Conservation (phyloP, 2,797 vertebrate species). For the Cyclopterus lumpus region DNA sequence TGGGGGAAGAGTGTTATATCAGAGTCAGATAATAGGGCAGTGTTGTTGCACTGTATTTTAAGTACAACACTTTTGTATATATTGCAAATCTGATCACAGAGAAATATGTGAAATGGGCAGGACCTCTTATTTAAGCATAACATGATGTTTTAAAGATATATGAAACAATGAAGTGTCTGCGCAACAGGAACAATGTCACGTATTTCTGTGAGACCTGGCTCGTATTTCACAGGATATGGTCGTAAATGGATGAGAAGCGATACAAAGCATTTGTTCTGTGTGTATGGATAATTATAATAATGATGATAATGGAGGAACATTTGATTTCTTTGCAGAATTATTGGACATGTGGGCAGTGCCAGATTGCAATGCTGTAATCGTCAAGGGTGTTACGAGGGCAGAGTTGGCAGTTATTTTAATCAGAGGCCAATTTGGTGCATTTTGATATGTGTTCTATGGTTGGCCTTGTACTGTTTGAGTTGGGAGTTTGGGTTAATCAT, state of each 20-base stretch:
- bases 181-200: too few species aligned
- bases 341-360: background rate
- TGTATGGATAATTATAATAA: too few species aligned
- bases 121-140: background rate
- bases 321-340: background rate
- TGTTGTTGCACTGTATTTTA: background rate
- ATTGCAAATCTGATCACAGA: background rate
- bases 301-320: too few species aligned
- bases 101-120: background rate
- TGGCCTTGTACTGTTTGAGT: background rate
- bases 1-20: background rate
- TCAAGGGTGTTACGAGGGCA: background rate
- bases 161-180: too few species aligned
- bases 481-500: background rate
- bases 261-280: too few species aligned
- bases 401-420: background rate
- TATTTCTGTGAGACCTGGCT: too few species aligned
- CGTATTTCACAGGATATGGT: too few species aligned
- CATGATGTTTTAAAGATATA: too few species aligned
- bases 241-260: too few species aligned
- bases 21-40: background rate
- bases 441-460: background rate
- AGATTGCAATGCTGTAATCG: background rate
- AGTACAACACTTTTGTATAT: background rate
- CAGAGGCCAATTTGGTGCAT: background rate